A percentile compares a stretch with the other conserved stretches of the same genome.
Evolutionary conservation across 2,113 vertebrate genomes (phyloP).

Genomic region (Apus apus): DNA sequence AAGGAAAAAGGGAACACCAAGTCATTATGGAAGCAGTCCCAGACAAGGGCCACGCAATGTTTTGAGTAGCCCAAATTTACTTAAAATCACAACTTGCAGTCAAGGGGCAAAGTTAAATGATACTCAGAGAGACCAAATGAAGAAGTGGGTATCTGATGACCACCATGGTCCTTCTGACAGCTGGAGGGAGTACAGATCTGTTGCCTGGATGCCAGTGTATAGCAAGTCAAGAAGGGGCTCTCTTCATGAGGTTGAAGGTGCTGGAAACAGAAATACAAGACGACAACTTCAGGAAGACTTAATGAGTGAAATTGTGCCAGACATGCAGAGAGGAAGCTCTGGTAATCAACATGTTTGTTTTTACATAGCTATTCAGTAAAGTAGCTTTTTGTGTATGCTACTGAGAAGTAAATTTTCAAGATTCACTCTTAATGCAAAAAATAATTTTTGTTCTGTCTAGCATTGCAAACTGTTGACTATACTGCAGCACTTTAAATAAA

Average conservation of each 20-base stretch:
- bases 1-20: constrained; percentile 72
- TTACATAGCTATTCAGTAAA: not conserved
- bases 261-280: constrained; percentile 66
- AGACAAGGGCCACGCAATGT: constrained; percentile 74
- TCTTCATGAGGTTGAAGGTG: constrained; percentile 71
- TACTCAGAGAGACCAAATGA: constrained; percentile 80
- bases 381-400: not conserved
- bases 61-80: constrained; percentile 75
- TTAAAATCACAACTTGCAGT: constrained; percentile 71
- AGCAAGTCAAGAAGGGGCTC: constrained; percentile 75
- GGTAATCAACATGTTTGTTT: constrained; percentile 69
- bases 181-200: constrained; percentile 79
- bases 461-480: not conserved
- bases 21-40: constrained; percentile 76
- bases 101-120: constrained; percentile 76
- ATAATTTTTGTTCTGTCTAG: not conserved
- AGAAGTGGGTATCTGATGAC: constrained; percentile 78
- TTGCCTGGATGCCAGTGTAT: constrained; percentile 43
- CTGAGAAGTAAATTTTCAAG: not conserved
- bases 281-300: constrained; percentile 69
- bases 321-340: constrained; percentile 62
- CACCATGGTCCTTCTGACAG: constrained; percentile 71
- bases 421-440: not conserved
- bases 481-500: not conserved
- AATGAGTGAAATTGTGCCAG: constrained; percentile 59